phyloP scores from a whole-genome alignment of 2,888 invertebrate species.

The Allacma fusca region DNA sequence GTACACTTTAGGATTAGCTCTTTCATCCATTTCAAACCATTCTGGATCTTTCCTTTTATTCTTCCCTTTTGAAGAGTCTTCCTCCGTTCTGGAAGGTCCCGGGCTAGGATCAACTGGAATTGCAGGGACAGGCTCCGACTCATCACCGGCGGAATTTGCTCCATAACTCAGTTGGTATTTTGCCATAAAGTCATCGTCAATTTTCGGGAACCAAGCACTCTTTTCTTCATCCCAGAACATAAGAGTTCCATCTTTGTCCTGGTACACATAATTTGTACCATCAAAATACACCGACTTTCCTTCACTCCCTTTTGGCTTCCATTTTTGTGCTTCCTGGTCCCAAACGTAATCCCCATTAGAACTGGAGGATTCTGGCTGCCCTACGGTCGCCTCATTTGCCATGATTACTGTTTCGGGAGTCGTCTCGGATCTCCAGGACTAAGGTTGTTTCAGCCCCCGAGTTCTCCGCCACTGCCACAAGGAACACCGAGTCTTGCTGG shows the following conservation, averaged over 20 bases:
- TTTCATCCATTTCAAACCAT: conserved; percentile 93
- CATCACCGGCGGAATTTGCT: conserved; percentile 29
- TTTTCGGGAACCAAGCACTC: conserved; percentile 92
- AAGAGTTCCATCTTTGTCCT: conserved; percentile 82
- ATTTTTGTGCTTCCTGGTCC: conserved; percentile 21
- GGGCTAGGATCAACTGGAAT: background rate
- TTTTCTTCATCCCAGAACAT: conserved; percentile 91
- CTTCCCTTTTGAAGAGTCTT: conserved; percentile 61
- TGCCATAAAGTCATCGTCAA: conserved; percentile 96
- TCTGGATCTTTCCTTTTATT: conserved; percentile 50
- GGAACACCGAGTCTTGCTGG: background rate
- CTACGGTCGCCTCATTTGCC: background rate
- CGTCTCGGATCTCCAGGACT: conserved; percentile 7
- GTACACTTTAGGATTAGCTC: conserved; percentile 93
- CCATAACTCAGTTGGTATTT: conserved; percentile 93
- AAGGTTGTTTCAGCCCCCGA: background rate
- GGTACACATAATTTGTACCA: conserved; percentile 77
- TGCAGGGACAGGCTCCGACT: background rate
- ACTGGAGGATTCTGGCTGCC: background rate
- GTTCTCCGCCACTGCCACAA: background rate
- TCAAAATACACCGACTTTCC: conserved; percentile 71
- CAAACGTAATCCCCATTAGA: conserved; percentile 30
- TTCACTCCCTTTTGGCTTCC: conserved; percentile 33
- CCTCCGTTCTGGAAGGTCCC: conserved; percentile 53
- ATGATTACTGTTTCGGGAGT: background rate